Conservation (phyloP, 2,797 vertebrate species). For the Scarus forsteni region DNA sequence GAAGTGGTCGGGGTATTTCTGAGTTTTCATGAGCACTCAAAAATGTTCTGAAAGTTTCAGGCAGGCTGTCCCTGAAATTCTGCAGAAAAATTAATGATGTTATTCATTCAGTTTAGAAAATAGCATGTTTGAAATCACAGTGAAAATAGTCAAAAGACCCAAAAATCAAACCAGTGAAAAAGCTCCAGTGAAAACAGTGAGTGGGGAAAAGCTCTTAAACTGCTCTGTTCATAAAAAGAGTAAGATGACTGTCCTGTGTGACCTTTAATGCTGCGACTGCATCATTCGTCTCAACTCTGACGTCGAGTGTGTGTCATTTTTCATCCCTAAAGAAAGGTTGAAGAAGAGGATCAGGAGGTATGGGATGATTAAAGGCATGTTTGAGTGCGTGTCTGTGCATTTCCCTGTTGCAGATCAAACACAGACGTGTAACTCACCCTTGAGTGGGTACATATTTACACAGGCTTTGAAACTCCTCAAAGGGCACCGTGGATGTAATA, state of each 20-base stretch:
- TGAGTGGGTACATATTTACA: conserved; percentile 39
- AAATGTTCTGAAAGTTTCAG: too few species aligned
- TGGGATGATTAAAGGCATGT: conserved; percentile 5
- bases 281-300: background rate
- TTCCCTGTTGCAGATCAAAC: conserved; percentile 32
- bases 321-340: background rate
- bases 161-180: too few species aligned
- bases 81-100: too few species aligned
- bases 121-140: too few species aligned
- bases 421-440: conserved; percentile 10
- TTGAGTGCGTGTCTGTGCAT: conserved; percentile 25
- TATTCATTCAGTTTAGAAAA: too few species aligned
- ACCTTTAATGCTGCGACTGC: background rate
- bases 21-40: too few species aligned
- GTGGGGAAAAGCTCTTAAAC: too few species aligned
- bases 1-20: too few species aligned
- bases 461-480: conserved; percentile 24
- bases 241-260: background rate
- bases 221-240: too few species aligned
- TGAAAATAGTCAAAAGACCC: too few species aligned
- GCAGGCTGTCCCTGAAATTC: too few species aligned
- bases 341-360: background rate
- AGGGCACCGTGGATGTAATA: conserved; percentile 23
- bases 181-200: too few species aligned
- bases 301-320: background rate